These are phyloP conservation scores for Tetranychus urticae DNA, from an alignment of 1,140 invertebrate genomes.

Conservation along the genomic window DNA sequence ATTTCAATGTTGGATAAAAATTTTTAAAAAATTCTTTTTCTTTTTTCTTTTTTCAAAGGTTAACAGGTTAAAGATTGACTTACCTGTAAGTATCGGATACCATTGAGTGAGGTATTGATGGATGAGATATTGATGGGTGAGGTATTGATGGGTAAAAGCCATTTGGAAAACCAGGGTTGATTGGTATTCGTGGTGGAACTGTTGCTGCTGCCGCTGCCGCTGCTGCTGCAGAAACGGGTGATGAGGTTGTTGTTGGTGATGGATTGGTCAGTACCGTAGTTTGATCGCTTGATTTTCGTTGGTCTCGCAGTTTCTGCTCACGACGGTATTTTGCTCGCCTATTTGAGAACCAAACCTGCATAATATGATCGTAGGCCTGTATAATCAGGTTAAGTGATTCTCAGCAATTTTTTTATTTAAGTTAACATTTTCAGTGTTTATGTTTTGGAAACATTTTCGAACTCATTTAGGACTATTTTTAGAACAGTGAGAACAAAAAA, in stretches of 20 bases:
- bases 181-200: constrained; percentile 14
- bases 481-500: too few species aligned
- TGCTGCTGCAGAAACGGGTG: background rate
- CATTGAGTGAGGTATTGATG: background rate
- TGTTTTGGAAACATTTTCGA: too few species aligned
- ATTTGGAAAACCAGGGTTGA: constrained; percentile 22
- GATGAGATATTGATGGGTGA: constrained; percentile 7
- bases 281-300: constrained; percentile 14
- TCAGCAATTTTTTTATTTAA: background rate
- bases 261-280: background rate
- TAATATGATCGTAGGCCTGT: constrained; percentile 13
- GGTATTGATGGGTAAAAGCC: constrained; percentile 21
- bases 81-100: constrained; percentile 9
- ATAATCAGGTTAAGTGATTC: constrained; percentile 1
- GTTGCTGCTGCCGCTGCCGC: constrained; percentile 15
- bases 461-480: too few species aligned
- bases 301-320: constrained; percentile 60
- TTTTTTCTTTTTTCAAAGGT: too few species aligned
- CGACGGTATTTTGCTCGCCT: constrained; percentile 90
- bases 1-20: too few species aligned
- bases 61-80: background rate
- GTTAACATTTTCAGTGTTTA: too few species aligned
- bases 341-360: constrained; percentile 92
- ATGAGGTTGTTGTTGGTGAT: background rate
- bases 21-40: too few species aligned